Evolutionary conservation across 2,888 invertebrate genomes (phyloP), one percentile per base, ranked within the genome.

Genomic region (Drosophila pseudotalamancana): DNA sequence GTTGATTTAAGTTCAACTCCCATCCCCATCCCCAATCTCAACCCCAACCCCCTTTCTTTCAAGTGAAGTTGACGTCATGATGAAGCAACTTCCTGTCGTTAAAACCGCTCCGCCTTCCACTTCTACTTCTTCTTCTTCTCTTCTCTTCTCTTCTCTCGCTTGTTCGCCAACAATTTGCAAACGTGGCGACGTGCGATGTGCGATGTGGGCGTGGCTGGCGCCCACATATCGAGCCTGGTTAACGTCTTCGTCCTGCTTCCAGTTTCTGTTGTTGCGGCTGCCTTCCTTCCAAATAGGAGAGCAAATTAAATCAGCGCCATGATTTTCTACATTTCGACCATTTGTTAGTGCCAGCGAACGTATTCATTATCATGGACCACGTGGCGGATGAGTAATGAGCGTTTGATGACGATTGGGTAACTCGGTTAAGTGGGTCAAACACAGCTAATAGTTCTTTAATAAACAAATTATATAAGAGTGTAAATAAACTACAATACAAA

Each of bases 261-360:
- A 31, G 37, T 31, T 21, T 21, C 25, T 40, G 19, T 23, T 37
- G 16, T 42, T 42, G 45, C 14, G n/a, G 29, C 27, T 19, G 19
- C 8, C n/a, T 19, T 23, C 19, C 49, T 21, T 29, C 29, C 45
- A 34, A 32, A 37, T 37, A 70, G 57, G 53, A 60, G n/a, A 62
- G 63, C 69, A 84, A 80, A 81, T 85, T 84, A 83, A 83, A 79
- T 79, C 77, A 77, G 59, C 48, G 77, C 61, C 66, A 61, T 67
- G 72, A 67, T 72, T 72, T 61, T 66, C 53, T 48, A 32, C 53
- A 72, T 56, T 66, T 31, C 43, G 54, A 29, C 37, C 29, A 71
- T 37, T 71, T 16, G 23, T 31, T 46, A 25, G 31, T 16, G 23
- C 29, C 42, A 25, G 31, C 16, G 48, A 51, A 42, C 21, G 34